Conservation (phyloP, 1,140 invertebrate genomes). For the Helicoverpa zea region DNA sequence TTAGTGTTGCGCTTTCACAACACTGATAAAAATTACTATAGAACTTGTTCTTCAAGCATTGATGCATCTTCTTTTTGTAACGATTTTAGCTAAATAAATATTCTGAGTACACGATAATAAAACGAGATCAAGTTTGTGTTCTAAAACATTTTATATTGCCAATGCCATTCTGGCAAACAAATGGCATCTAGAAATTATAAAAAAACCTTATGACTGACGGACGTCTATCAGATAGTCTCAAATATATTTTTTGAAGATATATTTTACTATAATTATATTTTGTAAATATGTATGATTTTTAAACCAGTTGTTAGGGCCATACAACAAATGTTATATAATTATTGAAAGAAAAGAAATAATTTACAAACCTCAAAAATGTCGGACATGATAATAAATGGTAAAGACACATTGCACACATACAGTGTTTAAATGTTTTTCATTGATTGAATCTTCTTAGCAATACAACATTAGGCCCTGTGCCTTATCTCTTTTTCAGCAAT, state of each 20-base stretch:
- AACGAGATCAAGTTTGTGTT: too few species aligned
- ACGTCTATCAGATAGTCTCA: neutral
- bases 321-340: neutral
- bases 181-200: neutral
- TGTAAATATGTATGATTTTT: conserved; percentile 6
- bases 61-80: too few species aligned
- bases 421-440: too few species aligned
- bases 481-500: too few species aligned
- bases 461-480: too few species aligned
- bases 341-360: neutral
- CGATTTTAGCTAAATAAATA: too few species aligned
- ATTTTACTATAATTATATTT: conserved; percentile 13
- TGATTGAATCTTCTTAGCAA: too few species aligned
- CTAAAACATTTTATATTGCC: too few species aligned
- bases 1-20: too few species aligned
- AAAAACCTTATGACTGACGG: neutral
- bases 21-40: neutral
- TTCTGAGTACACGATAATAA: too few species aligned
- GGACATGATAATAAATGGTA: conserved; percentile 84
- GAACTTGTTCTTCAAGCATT: neutral
- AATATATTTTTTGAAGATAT: neutral
- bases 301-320: neutral
- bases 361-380: conserved; percentile 66
- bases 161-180: neutral
- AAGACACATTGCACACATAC: conserved; percentile 3